Evolutionary conservation across 1,140 invertebrate genomes (phyloP).

Genomic region (Archegozetes longisetosus): DNA sequence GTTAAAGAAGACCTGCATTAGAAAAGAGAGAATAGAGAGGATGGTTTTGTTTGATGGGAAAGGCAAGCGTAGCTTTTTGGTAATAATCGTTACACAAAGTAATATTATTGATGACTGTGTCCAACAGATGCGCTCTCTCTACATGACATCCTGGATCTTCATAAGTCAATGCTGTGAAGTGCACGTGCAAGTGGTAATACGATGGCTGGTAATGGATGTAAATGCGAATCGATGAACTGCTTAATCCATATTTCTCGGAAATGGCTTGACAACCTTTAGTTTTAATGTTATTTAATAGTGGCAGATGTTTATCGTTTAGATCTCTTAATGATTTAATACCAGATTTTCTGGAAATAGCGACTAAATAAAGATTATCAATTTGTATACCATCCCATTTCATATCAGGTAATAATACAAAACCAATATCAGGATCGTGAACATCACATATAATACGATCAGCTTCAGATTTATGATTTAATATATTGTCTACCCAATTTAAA

Average conservation of each 20-base stretch:
- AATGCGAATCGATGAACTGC: slow-evolving; percentile 46
- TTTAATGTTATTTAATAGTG: slow-evolving; percentile 62
- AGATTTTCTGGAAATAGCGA: slow-evolving; percentile 56
- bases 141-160: slow-evolving; percentile 48
- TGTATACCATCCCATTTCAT: slow-evolving; percentile 50
- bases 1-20: too few species aligned
- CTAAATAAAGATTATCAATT: slow-evolving; percentile 55
- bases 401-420: slow-evolving; percentile 47
- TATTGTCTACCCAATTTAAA: slow-evolving; percentile 89
- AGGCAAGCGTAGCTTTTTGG: slow-evolving; percentile 49
- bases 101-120: slow-evolving; percentile 79
- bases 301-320: slow-evolving; percentile 54
- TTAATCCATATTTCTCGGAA: slow-evolving; percentile 55
- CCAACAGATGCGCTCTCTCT: slow-evolving; percentile 68
- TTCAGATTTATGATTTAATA: slow-evolving; percentile 77
- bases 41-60: slow-evolving; percentile 24
- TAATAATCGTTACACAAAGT: slow-evolving; percentile 67
- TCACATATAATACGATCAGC: slow-evolving; percentile 67
- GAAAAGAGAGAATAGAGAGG: too few species aligned
- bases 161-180: slow-evolving; percentile 68
- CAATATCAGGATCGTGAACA: slow-evolving; percentile 48
- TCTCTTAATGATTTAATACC: slow-evolving; percentile 67
- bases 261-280: slow-evolving; percentile 57
- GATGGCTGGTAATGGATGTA: slow-evolving; percentile 94
- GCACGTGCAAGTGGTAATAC: slow-evolving; percentile 90